These are phyloP conservation scores for Diadophis punctatus DNA, from an alignment of 2,113 vertebrate genomes.

Conservation along the genomic window DNA sequence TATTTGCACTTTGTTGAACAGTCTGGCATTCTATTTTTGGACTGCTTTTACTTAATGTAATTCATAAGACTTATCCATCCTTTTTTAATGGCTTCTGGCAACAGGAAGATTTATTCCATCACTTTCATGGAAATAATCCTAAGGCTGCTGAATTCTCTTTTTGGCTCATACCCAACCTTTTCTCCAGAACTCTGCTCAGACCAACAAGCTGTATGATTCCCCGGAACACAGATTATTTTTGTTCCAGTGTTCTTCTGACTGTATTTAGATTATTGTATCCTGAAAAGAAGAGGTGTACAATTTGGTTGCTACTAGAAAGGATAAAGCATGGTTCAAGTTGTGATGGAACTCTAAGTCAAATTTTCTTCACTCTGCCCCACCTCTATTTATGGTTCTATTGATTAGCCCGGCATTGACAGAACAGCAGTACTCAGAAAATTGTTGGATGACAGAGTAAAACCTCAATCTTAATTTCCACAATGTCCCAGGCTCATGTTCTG, in stretches of 20 bases:
- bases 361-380: neutral
- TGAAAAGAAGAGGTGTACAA: neutral
- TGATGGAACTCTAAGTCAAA: neutral
- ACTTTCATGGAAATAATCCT: neutral
- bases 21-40: neutral
- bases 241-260: neutral
- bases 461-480: neutral
- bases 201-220: neutral
- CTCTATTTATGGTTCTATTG: neutral
- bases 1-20: constrained; percentile 9
- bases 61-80: constrained; percentile 26
- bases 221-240: neutral
- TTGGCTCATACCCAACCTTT: neutral
- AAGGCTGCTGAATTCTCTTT: neutral
- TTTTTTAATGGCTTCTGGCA: neutral
- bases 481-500: neutral
- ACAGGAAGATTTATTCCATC: constrained; percentile 27
- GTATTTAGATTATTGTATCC: neutral
- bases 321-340: neutral
- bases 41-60: constrained; percentile 9
- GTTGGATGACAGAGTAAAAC: neutral
- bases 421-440: neutral
- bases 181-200: neutral
- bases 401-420: neutral
- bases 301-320: neutral